Conservation (phyloP, 1,140 invertebrate species). For the Cardiocondyla obscurior region DNA sequence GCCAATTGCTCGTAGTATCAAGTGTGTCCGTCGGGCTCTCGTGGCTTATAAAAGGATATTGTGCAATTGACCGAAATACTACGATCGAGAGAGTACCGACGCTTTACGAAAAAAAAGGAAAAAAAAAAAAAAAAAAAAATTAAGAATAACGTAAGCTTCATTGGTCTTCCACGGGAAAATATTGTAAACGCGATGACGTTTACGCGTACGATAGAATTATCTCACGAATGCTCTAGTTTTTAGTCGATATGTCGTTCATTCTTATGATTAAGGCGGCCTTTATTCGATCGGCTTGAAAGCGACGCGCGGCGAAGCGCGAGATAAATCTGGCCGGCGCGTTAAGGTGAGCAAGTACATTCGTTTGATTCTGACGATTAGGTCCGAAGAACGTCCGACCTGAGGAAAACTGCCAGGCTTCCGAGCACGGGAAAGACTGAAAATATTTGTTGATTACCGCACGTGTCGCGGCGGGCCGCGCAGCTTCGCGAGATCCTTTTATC, state of each 20-base stretch:
- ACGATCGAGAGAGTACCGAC: background rate
- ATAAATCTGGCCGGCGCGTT: background rate
- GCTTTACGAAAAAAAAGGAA: background rate
- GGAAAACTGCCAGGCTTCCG: slow-evolving; percentile 51
- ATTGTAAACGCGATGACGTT: background rate
- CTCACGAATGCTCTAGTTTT: background rate
- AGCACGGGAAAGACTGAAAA: slow-evolving; percentile 69
- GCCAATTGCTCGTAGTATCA: background rate
- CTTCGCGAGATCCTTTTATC: slow-evolving; percentile 27
- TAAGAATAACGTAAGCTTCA: background rate
- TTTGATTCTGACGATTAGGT: slow-evolving; percentile 59
- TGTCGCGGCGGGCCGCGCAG: slow-evolving; percentile 55
- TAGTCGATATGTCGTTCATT: background rate
- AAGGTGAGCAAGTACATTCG: slow-evolving; percentile 5
- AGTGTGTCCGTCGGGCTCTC: background rate
- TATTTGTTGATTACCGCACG: slow-evolving; percentile 65
- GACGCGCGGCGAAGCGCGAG: slow-evolving; percentile 25
- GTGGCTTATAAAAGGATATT: slow-evolving; percentile 1
- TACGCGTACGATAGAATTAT: slow-evolving; percentile 2
- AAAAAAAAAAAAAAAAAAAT: background rate
- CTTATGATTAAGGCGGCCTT: background rate
- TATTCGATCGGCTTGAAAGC: slow-evolving; percentile 35
- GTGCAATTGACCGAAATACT: slow-evolving; percentile 16
- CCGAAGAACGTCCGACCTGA: slow-evolving; percentile 5
- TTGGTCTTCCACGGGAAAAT: slow-evolving; percentile 14